Evolutionary conservation across 2,113 vertebrate genomes (phyloP).

Genomic region (Tyto alba): DNA sequence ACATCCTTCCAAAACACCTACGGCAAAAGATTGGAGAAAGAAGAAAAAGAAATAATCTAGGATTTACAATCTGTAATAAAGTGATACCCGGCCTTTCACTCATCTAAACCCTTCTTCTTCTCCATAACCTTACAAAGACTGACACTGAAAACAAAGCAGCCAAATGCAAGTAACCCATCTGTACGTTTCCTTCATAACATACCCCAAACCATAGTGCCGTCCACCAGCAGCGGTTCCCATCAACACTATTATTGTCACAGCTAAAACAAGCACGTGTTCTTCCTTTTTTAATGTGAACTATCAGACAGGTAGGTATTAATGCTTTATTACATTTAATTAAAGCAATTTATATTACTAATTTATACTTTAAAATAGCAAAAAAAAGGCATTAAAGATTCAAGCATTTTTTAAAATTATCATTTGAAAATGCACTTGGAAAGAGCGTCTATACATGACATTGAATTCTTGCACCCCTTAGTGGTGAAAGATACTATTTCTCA

Average conservation of each 20-base stretch:
- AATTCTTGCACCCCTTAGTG: constrained; percentile 33
- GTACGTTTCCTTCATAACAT: background rate
- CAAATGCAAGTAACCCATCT: background rate
- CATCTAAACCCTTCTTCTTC: background rate
- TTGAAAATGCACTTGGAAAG: background rate
- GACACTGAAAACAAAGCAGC: background rate
- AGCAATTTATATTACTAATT: background rate
- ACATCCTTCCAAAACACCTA: background rate
- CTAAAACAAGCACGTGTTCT: background rate
- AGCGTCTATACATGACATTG: background rate
- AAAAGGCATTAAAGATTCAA: background rate
- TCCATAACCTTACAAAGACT: background rate
- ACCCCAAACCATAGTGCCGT: accelerated
- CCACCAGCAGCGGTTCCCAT: background rate
- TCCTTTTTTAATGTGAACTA: background rate
- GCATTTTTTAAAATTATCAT: background rate
- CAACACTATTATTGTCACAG: background rate
- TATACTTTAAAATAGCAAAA: background rate
- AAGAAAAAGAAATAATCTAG: background rate
- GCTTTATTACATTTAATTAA: background rate
- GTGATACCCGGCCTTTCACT: background rate
- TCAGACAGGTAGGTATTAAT: background rate
- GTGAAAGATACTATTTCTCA: background rate
- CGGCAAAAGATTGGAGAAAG: background rate
- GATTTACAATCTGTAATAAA: background rate